A percentile compares a stretch with the other conserved stretches of the same genome.
These are phyloP conservation scores for Himalopsyche japonica DNA, from an alignment of 2,888 invertebrate species.

Conservation along the genomic window DNA sequence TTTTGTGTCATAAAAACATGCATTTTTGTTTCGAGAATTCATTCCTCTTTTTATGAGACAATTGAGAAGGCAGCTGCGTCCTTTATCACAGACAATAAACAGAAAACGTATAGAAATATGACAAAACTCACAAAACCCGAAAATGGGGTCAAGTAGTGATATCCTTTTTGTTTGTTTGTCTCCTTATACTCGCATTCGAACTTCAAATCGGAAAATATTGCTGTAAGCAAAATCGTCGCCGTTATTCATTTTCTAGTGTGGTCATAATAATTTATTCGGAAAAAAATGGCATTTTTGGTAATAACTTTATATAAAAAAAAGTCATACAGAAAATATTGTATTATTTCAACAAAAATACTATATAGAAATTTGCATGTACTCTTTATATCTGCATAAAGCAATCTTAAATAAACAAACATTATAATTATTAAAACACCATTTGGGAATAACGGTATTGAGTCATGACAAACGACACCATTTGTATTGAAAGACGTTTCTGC, in stretches of 20 bases:
- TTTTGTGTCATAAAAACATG: not conserved
- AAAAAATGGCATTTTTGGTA: too few relatives aligned
- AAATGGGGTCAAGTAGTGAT: not conserved
- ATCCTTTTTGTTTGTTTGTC: not conserved
- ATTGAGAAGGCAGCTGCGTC: not conserved
- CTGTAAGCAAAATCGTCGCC: not conserved
- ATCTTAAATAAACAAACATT: too few relatives aligned
- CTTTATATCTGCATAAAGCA: too few relatives aligned
- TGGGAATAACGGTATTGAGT: not conserved
- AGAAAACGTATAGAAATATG: not conserved
- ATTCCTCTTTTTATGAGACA: not conserved
- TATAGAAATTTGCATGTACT: too few relatives aligned
- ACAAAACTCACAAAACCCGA: not conserved
- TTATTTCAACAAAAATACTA: too few relatives aligned
- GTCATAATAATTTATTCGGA: not conserved
- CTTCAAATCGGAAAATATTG: not conserved
- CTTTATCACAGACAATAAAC: not conserved
- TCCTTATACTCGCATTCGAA: not conserved
- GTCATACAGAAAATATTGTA: too few relatives aligned
- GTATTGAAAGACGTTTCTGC: not conserved
- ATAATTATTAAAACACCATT: not conserved
- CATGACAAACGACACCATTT: not conserved
- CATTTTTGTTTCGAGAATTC: not conserved
- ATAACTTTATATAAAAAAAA: too few relatives aligned
- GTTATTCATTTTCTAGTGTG: not conserved